These are phyloP conservation scores for Acrobasis consociella DNA, from an alignment of 2,888 invertebrate species.

Conservation along the genomic window DNA sequence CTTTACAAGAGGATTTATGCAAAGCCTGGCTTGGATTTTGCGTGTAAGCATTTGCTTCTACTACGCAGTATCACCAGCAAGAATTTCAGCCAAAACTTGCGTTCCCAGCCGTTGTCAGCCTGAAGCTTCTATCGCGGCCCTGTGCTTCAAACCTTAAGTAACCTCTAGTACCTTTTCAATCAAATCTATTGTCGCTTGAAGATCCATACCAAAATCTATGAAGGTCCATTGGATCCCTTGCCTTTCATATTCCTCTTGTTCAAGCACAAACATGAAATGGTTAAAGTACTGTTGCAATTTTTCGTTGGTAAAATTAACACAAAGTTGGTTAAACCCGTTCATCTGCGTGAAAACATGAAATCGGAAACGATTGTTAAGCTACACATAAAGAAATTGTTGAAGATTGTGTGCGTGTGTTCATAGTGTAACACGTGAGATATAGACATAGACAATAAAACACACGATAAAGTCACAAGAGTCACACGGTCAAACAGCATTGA, in stretches of 20 bases:
- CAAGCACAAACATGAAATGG: slow-evolving; percentile 97
- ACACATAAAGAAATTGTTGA: slow-evolving; percentile 35
- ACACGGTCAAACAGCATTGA: slow-evolving; percentile 69
- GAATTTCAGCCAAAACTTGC: slow-evolving; percentile 57
- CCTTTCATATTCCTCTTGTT: slow-evolving; percentile 97
- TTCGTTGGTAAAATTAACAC: slow-evolving; percentile 98
- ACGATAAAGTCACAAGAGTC: slow-evolving; percentile 58
- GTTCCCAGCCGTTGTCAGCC: slow-evolving; percentile 60
- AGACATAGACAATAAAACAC: slow-evolving; percentile 55
- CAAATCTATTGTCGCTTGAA: slow-evolving; percentile 94
- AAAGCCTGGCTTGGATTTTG: slow-evolving; percentile 48
- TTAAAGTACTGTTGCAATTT: slow-evolving; percentile 98
- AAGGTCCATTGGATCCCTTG: slow-evolving; percentile 96
- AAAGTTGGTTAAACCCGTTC: slow-evolving; percentile 97
- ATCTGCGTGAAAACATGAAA: slow-evolving; percentile 82
- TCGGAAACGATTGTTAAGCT: slow-evolving; percentile 43
- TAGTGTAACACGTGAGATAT: slow-evolving; percentile 43
- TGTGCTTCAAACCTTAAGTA: slow-evolving; percentile 57
- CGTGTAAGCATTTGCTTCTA: slow-evolving; percentile 53
- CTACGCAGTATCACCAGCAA: slow-evolving; percentile 39
- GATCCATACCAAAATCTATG: slow-evolving; percentile 98
- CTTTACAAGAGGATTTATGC: slow-evolving; percentile 38
- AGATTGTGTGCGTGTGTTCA: slow-evolving; percentile 42
- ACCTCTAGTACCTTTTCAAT: slow-evolving; percentile 91
- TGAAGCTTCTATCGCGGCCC: slow-evolving; percentile 64